phyloP scores from a whole-genome alignment of 2,797 vertebrate genomes.

The Antrozous pallidus region DNA sequence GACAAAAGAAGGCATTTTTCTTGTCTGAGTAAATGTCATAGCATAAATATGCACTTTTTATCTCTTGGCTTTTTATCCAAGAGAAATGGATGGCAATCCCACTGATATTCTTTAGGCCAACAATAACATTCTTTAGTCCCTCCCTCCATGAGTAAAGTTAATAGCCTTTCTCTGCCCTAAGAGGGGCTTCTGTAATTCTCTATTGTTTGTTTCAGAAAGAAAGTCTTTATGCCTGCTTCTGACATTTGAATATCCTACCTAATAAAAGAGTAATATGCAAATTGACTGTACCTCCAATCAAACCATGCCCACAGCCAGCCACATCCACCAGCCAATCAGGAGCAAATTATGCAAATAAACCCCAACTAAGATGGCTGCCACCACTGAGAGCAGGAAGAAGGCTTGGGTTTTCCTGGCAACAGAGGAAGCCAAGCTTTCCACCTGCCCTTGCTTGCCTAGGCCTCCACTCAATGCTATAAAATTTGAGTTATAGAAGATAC shows the following conservation, averaged over 20 bases:
- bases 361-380: too few relatives aligned
- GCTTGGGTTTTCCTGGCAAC: too few relatives aligned
- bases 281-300: too few relatives aligned
- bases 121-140: background rate
- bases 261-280: too few relatives aligned
- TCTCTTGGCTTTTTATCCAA: background rate
- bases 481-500: too few relatives aligned
- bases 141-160: conserved; percentile 28
- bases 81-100: background rate
- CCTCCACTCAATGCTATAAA: too few relatives aligned
- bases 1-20: conserved; percentile 52
- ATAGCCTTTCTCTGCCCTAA: conserved; percentile 13
- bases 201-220: conserved; percentile 35
- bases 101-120: conserved; percentile 15
- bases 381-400: too few relatives aligned
- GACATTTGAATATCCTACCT: conserved; percentile 9
- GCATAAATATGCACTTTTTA: conserved; percentile 18
- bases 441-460: too few relatives aligned
- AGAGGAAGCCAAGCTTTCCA: too few relatives aligned
- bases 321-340: too few relatives aligned
- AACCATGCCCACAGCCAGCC: too few relatives aligned
- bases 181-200: conserved; percentile 16
- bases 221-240: conserved; percentile 4
- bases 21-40: conserved; percentile 32
- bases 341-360: too few relatives aligned